These are phyloP conservation scores for Dinoponera quadriceps DNA, from an alignment of 1,140 invertebrate genomes.

Conservation along the genomic window DNA sequence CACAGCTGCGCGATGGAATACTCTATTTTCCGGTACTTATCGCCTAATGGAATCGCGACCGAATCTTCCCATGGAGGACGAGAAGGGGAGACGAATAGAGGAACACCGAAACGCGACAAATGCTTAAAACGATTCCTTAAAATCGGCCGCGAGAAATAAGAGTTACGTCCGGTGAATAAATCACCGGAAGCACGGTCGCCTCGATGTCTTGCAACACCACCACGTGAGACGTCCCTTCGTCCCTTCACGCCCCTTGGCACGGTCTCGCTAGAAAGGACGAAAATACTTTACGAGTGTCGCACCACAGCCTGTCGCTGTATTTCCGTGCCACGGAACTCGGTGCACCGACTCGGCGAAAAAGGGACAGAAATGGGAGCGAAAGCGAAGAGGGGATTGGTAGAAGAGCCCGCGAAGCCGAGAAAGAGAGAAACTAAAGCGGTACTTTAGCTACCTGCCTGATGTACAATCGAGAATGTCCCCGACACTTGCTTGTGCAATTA, in stretches of 20 bases:
- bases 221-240: not conserved
- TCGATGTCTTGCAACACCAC: not conserved
- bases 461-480: constrained; percentile 65
- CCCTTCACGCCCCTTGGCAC: constrained; percentile 32
- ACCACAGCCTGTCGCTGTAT: not conserved
- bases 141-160: constrained; percentile 62
- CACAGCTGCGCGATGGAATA: constrained; percentile 54
- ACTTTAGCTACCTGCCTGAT: constrained; percentile 54
- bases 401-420: not conserved
- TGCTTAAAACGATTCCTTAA: constrained; percentile 65
- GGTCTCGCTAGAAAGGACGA: not conserved
- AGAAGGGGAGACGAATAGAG: constrained; percentile 25
- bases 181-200: constrained; percentile 48
- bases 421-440: constrained; percentile 9
- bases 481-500: constrained; percentile 70
- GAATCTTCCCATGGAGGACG: not conserved
- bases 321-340: constrained; percentile 2
- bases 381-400: not conserved
- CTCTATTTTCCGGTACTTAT: constrained; percentile 69
- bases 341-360: not conserved
- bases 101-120: constrained; percentile 53
- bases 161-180: constrained; percentile 69
- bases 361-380: constrained; percentile 7
- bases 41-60: constrained; percentile 69
- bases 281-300: constrained; percentile 40